phyloP scores from a whole-genome alignment of 2,888 invertebrate genomes.

The Archips xylosteana region DNA sequence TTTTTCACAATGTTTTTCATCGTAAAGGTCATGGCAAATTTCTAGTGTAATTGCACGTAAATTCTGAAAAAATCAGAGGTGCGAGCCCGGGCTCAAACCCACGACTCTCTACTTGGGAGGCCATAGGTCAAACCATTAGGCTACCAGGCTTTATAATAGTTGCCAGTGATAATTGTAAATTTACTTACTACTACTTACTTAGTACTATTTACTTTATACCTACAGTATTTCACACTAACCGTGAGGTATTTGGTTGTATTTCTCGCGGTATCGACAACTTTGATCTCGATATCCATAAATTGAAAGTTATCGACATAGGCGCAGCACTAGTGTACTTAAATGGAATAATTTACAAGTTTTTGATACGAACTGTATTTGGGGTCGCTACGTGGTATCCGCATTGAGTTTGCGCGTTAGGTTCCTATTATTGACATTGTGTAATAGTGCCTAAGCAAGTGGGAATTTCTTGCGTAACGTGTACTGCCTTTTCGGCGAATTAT shows the following conservation, averaged over 20 bases:
- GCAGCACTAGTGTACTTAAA: slow-evolving; percentile 26
- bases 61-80: no score
- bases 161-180: slow-evolving; percentile 14
- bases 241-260: slow-evolving; percentile 8
- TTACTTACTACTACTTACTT: no score
- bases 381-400: slow-evolving; percentile 24
- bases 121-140: no score
- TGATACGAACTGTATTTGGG: slow-evolving; percentile 27
- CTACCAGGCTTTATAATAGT: slow-evolving; percentile 11
- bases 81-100: no score
- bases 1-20: no score
- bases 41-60: no score
- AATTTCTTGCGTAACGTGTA: not conserved
- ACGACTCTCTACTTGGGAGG: no score
- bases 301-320: slow-evolving; percentile 19
- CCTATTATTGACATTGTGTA: not conserved
- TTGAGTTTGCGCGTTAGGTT: slow-evolving; percentile 7
- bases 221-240: slow-evolving; percentile 4
- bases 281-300: slow-evolving; percentile 39
- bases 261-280: slow-evolving; percentile 29
- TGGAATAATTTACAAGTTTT: slow-evolving; percentile 28
- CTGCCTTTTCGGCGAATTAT: no score
- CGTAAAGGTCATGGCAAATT: no score
- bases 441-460: not conserved
- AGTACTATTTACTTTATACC: no score